Evolutionary conservation across 2,113 vertebrate genomes (phyloP).

Genomic region (Phoenicopterus ruber): DNA sequence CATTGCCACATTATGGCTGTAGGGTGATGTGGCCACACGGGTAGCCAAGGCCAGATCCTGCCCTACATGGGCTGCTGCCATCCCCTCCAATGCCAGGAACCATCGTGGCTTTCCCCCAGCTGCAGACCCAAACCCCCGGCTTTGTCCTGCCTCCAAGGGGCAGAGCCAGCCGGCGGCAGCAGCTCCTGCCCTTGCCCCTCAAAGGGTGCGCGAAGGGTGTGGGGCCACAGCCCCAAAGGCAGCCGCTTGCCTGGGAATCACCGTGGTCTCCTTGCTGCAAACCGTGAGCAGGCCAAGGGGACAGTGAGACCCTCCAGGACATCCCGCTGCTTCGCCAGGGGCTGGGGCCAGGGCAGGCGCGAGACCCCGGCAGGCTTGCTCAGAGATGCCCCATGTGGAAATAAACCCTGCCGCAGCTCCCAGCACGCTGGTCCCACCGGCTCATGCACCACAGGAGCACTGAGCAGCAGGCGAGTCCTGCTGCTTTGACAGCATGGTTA

Average conservation of each 20-base stretch:
- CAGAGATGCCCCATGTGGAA: background rate
- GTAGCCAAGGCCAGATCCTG: background rate
- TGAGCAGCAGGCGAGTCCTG: background rate
- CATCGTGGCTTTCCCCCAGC: background rate
- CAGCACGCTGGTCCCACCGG: fast-evolving
- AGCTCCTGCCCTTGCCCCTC: background rate
- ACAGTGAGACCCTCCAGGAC: background rate
- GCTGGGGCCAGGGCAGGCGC: fast-evolving
- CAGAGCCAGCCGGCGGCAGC: background rate
- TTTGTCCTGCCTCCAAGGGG: background rate
- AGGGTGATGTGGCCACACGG: fast-evolving
- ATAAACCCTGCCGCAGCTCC: background rate
- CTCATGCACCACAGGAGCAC: background rate
- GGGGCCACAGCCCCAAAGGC: background rate
- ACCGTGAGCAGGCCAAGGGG: fast-evolving
- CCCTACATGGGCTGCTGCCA: background rate
- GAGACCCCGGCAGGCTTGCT: fast-evolving
- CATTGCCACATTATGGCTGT: fast-evolving
- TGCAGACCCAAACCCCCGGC: background rate
- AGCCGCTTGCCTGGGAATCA: background rate
- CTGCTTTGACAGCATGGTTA: background rate
- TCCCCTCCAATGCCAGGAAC: background rate
- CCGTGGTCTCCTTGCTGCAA: background rate
- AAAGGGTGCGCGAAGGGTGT: fast-evolving
- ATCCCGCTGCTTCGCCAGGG: fast-evolving